Base-by-base conservation (phyloP, 2,888 invertebrate genomes). In the Zygogramma bicolorata region DNA sequence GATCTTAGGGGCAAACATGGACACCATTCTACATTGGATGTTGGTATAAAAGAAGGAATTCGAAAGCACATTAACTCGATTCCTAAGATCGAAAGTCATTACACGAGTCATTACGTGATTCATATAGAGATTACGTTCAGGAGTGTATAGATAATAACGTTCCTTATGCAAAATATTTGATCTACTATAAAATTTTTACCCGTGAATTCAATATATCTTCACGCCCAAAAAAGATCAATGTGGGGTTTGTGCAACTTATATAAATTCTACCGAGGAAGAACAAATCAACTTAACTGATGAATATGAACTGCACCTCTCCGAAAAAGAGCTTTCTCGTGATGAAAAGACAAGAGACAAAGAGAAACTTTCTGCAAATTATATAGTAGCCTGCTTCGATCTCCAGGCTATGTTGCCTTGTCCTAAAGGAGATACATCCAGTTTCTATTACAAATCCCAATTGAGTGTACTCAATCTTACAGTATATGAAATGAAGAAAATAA, bases 201-300 rank as follows among this genome's bases (percentile, higher is more conserved):
- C 6, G n/a, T 34, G 61, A 68, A 46, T 60, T 29, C 29, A 60
- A 60, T 27, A 27, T 27, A 10, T 61, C 38, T n/a, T 61, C 34
- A n/a, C 20, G 27, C 61, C 61, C 61, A 61, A 61, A 61, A 34
- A 61, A 61, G 34, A 69, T 25, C 53, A 53, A 22, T 62, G 68
- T 22, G 68, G 8, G 22, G 13, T 57, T 20, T 69, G 68, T 27
- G 62, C 49, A 31, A 34, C 62, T 15, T 62, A 62, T 20, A 62
- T 10, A 61, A 61, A 40, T n/a, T 15, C 42, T 57, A 8, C 13
- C n/a, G 61, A 57, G 27, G 38, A 49, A 20, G 13, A 62, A 25
- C 46, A 63, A 69, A 57, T 40, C 6, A 15, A 68, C 7, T 61
- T 62, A 31, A 38, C 29, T 15, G 49, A 57, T 40, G 20, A 62